These are phyloP conservation scores for Zophobas morio DNA, from an alignment of 1,140 invertebrate genomes.

Conservation along the genomic window DNA sequence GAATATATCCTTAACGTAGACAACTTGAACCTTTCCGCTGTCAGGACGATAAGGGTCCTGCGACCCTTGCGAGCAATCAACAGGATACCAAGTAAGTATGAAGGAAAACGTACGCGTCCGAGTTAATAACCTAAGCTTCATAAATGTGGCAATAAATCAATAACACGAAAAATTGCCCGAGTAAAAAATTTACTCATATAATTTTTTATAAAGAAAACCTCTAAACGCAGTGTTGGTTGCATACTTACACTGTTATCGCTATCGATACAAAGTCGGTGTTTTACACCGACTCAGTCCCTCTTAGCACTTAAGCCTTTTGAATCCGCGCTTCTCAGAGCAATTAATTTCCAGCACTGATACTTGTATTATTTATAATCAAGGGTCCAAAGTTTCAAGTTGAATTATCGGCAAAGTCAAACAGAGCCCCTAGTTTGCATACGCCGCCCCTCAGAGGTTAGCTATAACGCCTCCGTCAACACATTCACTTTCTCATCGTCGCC, in stretches of 20 bases:
- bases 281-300: too few species aligned
- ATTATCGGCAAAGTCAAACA: constrained; percentile 20
- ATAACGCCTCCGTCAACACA: constrained; percentile 22
- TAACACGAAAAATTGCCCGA: too few species aligned
- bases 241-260: too few species aligned
- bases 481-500: background rate
- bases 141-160: too few species aligned
- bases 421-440: constrained; percentile 1
- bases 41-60: constrained; percentile 96
- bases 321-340: too few species aligned
- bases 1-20: constrained; percentile 97
- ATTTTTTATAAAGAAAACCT: too few species aligned
- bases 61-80: constrained; percentile 98
- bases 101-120: too few species aligned
- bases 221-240: too few species aligned
- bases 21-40: constrained; percentile 98
- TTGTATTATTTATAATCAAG: constrained; percentile 2
- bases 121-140: too few species aligned
- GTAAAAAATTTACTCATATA: too few species aligned
- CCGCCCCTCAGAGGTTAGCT: constrained; percentile 2
- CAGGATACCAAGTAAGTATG: constrained; percentile 97
- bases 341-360: background rate
- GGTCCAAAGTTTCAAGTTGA: constrained; percentile 7
- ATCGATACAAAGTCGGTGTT: too few species aligned
- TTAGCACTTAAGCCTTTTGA: too few species aligned